Percentiles rank a stretch among this genome's conserved stretches.
phyloP scores from a whole-genome alignment of 2,797 vertebrate genomes.

The Falco novaeseelandiae region DNA sequence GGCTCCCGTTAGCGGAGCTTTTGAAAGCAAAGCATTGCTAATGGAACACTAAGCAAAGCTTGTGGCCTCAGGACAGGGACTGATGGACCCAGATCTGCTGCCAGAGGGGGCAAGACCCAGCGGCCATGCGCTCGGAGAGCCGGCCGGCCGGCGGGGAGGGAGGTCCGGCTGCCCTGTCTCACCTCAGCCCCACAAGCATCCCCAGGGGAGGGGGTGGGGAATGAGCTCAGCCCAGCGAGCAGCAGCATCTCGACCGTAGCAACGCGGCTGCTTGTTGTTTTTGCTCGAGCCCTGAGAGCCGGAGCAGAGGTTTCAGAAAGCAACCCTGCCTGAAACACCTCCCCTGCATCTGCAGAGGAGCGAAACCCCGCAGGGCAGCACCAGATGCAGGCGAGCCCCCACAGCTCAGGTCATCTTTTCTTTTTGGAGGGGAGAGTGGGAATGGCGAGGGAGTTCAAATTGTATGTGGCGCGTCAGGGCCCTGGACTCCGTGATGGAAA shows the following conservation, averaged over 20 bases:
- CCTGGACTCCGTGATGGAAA: slow-evolving; percentile 15
- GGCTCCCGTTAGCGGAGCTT: neutral
- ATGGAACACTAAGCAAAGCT: neutral
- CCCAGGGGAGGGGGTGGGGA: slow-evolving; percentile 22
- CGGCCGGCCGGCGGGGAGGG: neutral
- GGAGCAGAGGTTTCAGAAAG: neutral
- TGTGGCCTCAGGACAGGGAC: neutral
- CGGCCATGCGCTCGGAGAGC: rapidly evolving
- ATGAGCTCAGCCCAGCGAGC: neutral
- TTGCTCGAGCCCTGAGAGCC: neutral
- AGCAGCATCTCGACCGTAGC: neutral
- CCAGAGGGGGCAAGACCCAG: neutral
- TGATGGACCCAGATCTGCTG: neutral
- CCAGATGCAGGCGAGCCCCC: neutral
- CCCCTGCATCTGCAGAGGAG: rapidly evolving
- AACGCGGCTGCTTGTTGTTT: neutral
- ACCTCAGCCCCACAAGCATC: neutral
- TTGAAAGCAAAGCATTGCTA: neutral
- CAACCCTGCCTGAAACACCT: neutral
- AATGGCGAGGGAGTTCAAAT: neutral
- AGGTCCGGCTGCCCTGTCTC: rapidly evolving
- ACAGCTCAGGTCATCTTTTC: neutral
- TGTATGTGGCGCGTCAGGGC: neutral
- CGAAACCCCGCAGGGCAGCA: rapidly evolving
- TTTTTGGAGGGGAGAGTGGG: neutral